Evolutionary conservation across 2,888 invertebrate species (phyloP), one percentile per base, ranked within the genome.

Genomic region (Eilema sororculum): DNA sequence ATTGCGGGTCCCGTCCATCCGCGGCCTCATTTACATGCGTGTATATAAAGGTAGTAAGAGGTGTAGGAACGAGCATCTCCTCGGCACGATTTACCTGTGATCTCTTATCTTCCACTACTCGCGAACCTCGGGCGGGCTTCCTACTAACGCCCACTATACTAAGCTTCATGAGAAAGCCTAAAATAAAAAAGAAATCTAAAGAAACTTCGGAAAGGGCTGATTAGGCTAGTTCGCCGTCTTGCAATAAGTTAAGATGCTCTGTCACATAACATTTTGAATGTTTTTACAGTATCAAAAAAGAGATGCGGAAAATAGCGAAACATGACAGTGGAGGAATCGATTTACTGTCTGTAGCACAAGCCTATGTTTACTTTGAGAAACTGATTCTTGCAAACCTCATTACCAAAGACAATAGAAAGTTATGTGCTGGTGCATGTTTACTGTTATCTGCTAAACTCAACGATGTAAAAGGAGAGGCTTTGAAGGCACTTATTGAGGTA

Each of bases 321-420:
- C 95, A 97, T 84, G 98, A 98, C 90, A 97, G 96, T 83, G 97
- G 97, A 72, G 96, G 96, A 66, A 95, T 97, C 71, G 99, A 99
- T 93, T 95, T 99, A 73, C 95, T 99, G 74, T 98, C 98, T 0
- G 98, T 99, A 24, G 99, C 99, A 24, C 99, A 99, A 90, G 98
- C 99, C 0, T 99, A 99, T 89, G 99, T 99, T n/a, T 99, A 99
- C 93, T 99, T 99, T 92, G 99, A 99, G 91, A 99, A 99, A 90
- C 95, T 99, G 68, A 99, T 99, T 81, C 95, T 99, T 66, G 98
- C 98, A 79, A 98, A 98, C 87, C 95, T 99, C 73, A 98, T 99
- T 66, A 99, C 98, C 87, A 99, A 99, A 92, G 97, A 97, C 88
- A 99, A 99, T 89, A 96, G 99, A 62, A 99, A 99, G 93, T 95